Conservation (phyloP, 2,888 invertebrate genomes). For the Spodoptera exigua region DNA sequence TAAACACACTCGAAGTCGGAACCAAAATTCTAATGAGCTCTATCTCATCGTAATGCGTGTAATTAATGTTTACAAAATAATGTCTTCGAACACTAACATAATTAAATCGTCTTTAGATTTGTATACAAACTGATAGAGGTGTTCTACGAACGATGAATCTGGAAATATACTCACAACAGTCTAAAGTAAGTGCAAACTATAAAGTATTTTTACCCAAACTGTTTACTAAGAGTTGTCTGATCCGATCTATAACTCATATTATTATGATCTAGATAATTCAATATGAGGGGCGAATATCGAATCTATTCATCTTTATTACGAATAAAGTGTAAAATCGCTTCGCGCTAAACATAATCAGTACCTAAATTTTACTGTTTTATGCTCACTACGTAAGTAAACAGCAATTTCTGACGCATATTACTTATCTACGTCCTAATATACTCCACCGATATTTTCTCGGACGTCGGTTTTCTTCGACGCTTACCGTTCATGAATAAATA, state of each 20-base stretch:
- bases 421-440: neutral
- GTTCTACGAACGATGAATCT: no score
- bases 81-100: no score
- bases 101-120: no score
- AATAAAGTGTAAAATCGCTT: conserved; percentile 3
- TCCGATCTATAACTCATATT: conserved; percentile 7
- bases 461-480: conserved; percentile 27
- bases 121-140: no score
- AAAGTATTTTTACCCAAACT: conserved; percentile 17
- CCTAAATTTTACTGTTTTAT: conserved; percentile 6
- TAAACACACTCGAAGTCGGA: no score
- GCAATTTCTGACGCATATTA: conserved; percentile 16
- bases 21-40: no score
- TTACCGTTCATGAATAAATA: conserved; percentile 41
- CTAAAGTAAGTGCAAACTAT: conserved; percentile 4
- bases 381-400: conserved; percentile 14
- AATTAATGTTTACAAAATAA: no score
- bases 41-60: no score
- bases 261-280: conserved; percentile 4
- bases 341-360: neutral
- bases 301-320: conserved; percentile 8
- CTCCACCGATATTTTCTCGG: conserved; percentile 17
- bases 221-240: conserved; percentile 10
- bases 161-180: conserved; percentile 3
- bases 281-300: neutral